Evolutionary conservation across 1,140 invertebrate genomes (phyloP).

Genomic region (Mesaphorura yosii): DNA sequence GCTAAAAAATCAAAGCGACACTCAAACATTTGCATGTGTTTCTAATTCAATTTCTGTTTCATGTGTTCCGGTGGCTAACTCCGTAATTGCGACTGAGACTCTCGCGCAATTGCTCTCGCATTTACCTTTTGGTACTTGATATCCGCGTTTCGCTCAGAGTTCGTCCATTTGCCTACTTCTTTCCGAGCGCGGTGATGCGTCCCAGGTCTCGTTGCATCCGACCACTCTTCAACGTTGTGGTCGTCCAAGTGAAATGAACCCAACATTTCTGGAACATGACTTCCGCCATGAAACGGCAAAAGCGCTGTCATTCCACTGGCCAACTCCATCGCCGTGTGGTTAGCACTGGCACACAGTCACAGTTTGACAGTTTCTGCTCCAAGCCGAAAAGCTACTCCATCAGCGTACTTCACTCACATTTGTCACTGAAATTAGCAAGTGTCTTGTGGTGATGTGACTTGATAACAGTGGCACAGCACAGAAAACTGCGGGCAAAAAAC

Average conservation of each 20-base stretch:
- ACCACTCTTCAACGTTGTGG: conserved; percentile 31
- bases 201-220: conserved; percentile 19
- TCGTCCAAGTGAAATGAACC: conserved; percentile 28
- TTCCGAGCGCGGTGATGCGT: conserved; percentile 24
- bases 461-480: too few relatives aligned
- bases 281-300: conserved; percentile 1
- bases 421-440: too few relatives aligned
- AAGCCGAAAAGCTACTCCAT: too few relatives aligned
- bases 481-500: too few relatives aligned
- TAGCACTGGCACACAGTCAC: neutral
- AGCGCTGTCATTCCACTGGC: neutral
- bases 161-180: conserved; percentile 29
- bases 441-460: too few relatives aligned
- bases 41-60: neutral
- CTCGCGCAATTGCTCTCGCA: too few relatives aligned
- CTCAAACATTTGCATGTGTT: neutral
- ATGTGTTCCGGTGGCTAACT: neutral
- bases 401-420: too few relatives aligned
- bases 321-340: neutral
- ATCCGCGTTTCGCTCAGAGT: conserved; percentile 25
- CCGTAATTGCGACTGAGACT: too few relatives aligned
- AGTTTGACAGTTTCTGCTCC: too few relatives aligned
- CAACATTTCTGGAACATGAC: conserved; percentile 25
- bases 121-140: conserved; percentile 30
- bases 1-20: too few relatives aligned